Evolutionary conservation across 2,888 invertebrate genomes (phyloP), one percentile per base, ranked within the genome.

Genomic region (Amiota communis): DNA sequence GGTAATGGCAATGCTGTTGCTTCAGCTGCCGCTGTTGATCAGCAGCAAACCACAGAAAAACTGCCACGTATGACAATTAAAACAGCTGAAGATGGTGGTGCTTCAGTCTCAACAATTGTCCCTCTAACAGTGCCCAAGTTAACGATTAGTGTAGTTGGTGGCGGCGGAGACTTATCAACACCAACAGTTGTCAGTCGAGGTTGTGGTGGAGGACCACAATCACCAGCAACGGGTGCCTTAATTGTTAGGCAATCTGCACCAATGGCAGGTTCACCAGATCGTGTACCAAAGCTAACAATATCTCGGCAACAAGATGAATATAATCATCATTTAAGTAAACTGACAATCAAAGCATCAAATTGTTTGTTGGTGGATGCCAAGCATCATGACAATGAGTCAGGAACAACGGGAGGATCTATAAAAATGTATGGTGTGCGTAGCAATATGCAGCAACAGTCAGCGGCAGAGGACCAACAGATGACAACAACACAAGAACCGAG

Each of bases 1-100:
- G 47, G 59, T 8, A 72, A 61, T 63, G 72, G 70, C 46, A 78
- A 81, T 53, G 36, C 6, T 36, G 8, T 6, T 6, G 36, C 3
- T 6, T 36, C 36, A 36, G 6, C 2, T 36, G 36, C 36, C 36
- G 36, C 36, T 36, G 36, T 36, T 36, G 36, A 20, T 59, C 17
- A 59, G 15, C 59, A 59, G 6, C 75, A 75, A 1, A 77, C 80
- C 1, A 78, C 85, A 57, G 87, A 88, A 73, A 87, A 88, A 74
- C 89, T 90, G 74, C 91, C 90, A 2, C 91, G 90, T 82, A 82
- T 90, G 57, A 90, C 89, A 2, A 90, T 90, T 10, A 89, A 89
- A 81, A 83, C 87, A 0, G 81, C 83, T 70, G 77, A 73, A 11
- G 63, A 63, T 8, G 47, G 23, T 48, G 10, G 56, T 67, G n/a